A percentile compares a stretch with the other conserved stretches of the same genome.
phyloP scores from a whole-genome alignment of 2,888 invertebrate species.

The Synanthedon formicaeformis region DNA sequence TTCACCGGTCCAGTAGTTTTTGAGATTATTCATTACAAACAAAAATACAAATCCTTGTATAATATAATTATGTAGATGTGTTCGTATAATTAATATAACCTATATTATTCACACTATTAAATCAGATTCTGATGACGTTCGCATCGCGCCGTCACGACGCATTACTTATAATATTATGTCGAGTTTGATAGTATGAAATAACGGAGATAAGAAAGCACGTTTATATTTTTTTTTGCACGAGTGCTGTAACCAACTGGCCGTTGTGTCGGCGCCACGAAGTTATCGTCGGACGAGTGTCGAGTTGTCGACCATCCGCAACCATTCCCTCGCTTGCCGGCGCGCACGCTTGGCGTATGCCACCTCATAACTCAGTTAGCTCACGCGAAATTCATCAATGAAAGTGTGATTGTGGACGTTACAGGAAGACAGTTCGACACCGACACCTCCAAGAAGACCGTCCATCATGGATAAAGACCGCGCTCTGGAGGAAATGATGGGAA shows the following conservation, averaged over 20 bases:
- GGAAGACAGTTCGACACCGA: slow-evolving; percentile 12
- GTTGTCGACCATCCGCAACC: slow-evolving; percentile 20
- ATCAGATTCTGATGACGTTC: too few relatives aligned
- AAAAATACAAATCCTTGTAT: too few relatives aligned
- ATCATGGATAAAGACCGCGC: slow-evolving; percentile 75
- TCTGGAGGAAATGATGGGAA: slow-evolving; percentile 75
- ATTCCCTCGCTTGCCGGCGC: slow-evolving; percentile 59
- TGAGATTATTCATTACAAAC: too few relatives aligned
- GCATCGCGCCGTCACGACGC: too few relatives aligned
- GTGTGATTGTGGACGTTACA: slow-evolving; percentile 45
- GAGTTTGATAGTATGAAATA: slow-evolving; percentile 3
- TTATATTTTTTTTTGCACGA: slow-evolving; percentile 38
- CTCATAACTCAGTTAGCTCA: slow-evolving; percentile 18
- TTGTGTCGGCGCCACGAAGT: slow-evolving; percentile 32
- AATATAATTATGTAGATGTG: too few relatives aligned
- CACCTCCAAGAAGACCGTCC: slow-evolving; percentile 1
- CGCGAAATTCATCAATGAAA: slow-evolving; percentile 32
- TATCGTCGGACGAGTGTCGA: slow-evolving; percentile 1
- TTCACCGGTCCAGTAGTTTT: too few relatives aligned
- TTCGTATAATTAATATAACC: too few relatives aligned
- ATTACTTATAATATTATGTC: background rate
- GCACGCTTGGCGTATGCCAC: slow-evolving; percentile 41
- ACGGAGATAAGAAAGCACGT: slow-evolving; percentile 43
- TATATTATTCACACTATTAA: too few relatives aligned
- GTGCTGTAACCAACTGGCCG: slow-evolving; percentile 43